Conservation (phyloP, 1,140 invertebrate genomes). For the Chrysopa pallens region DNA sequence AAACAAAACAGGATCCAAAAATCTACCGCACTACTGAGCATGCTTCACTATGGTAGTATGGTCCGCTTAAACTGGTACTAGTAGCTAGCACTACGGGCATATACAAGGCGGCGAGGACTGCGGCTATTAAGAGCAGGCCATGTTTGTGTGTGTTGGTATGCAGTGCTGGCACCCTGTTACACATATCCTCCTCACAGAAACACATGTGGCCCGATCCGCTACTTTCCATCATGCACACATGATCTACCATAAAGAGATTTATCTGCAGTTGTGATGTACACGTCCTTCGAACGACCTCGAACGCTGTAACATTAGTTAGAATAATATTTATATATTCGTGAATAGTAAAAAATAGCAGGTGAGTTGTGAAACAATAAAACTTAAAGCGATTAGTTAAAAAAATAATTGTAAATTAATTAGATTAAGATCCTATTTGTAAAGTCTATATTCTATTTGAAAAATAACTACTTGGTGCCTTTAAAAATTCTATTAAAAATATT, state of each 20-base stretch:
- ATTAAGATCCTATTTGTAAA: no score
- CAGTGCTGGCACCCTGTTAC: slow-evolving; percentile 40
- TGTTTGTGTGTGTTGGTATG: slow-evolving; percentile 5
- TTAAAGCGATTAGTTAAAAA: no score
- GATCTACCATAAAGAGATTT: slow-evolving; percentile 94
- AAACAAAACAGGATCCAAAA: neutral
- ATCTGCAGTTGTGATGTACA: slow-evolving; percentile 86
- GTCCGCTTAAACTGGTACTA: slow-evolving; percentile 1
- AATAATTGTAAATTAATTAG: no score
- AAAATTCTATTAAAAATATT: no score
- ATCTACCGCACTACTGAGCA: neutral
- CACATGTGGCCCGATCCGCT: slow-evolving; percentile 92
- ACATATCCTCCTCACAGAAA: slow-evolving; percentile 94
- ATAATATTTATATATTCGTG: neutral
- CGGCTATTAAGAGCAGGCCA: slow-evolving; percentile 4
- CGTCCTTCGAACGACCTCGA: slow-evolving; percentile 72
- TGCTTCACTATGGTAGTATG: neutral
- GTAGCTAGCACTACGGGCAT: neutral
- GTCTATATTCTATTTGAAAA: no score
- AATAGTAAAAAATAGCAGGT: no score
- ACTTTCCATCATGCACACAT: slow-evolving; percentile 96
- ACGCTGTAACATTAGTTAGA: slow-evolving; percentile 39
- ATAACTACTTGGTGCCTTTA: no score
- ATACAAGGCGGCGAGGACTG: slow-evolving; percentile 4
- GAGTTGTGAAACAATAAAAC: no score